A percentile compares a stretch with the other conserved stretches of the same genome.
Conservation (phyloP, 2,113 vertebrate species). For the Ploceus nigricollis region DNA sequence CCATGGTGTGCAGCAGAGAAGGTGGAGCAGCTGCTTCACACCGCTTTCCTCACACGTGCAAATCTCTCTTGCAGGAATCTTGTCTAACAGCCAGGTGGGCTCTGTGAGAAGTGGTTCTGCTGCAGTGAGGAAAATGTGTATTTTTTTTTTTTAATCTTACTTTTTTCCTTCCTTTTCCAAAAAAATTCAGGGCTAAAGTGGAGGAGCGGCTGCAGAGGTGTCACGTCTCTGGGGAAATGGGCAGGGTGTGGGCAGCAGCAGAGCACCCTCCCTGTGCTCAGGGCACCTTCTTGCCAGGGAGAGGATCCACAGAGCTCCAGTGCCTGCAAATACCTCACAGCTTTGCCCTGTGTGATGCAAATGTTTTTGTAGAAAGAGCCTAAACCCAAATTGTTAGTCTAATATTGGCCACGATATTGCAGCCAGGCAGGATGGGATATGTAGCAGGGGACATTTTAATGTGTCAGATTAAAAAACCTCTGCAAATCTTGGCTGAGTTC, state of each 20-base stretch:
- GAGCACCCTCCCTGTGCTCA: background rate
- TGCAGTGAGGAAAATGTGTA: background rate
- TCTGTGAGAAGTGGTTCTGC: background rate
- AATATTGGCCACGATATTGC: background rate
- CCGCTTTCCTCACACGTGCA: background rate
- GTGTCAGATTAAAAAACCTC: background rate
- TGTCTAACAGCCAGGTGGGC: background rate
- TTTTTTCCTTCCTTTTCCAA: accelerated
- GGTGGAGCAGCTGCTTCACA: background rate
- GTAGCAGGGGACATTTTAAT: background rate
- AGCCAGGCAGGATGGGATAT: background rate
- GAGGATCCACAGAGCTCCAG: background rate
- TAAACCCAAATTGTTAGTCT: background rate
- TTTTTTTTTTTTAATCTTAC: too few relatives aligned
- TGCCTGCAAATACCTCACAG: background rate
- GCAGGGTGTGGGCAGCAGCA: background rate
- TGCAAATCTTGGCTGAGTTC: background rate
- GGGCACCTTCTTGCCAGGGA: background rate
- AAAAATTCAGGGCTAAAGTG: background rate
- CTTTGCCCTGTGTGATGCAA: background rate
- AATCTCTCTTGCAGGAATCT: background rate
- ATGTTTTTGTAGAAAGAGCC: background rate
- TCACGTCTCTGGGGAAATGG: background rate
- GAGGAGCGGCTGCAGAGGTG: background rate
- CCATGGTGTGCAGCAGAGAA: background rate